Evolutionary conservation across 2,888 invertebrate species (phyloP).

Genomic region (Ormyrus nitidulus): DNA sequence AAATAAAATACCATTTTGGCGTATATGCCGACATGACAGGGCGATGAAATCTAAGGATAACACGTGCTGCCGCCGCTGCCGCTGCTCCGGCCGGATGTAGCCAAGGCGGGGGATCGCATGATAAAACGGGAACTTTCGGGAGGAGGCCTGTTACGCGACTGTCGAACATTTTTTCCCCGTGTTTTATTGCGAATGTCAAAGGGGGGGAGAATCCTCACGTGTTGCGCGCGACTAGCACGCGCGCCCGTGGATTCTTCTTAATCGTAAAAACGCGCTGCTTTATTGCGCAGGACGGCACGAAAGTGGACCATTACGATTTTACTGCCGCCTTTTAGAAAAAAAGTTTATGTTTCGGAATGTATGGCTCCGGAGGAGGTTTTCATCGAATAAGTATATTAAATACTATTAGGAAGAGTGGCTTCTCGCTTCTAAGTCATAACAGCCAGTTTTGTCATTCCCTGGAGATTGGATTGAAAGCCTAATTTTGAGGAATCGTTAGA

Average conservation of each 20-base stretch:
- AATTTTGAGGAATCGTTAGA: not conserved
- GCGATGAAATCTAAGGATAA: not conserved
- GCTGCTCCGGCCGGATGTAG: not conserved
- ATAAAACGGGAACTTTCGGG: slow-evolving; percentile 38
- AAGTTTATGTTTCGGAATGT: slow-evolving; percentile 11
- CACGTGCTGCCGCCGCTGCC: not conserved
- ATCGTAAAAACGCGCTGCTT: slow-evolving; percentile 45
- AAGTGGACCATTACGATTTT: slow-evolving; percentile 43
- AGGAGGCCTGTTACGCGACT: slow-evolving; percentile 19
- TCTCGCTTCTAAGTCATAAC: not conserved
- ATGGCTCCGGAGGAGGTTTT: not conserved
- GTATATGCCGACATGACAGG: too few relatives aligned
- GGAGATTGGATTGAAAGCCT: not conserved
- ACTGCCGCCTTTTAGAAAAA: slow-evolving; percentile 25
- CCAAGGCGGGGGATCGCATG: not conserved
- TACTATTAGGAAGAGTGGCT: slow-evolving; percentile 1
- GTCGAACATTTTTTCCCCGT: slow-evolving; percentile 18
- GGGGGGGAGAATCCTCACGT: slow-evolving; percentile 32
- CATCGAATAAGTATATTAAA: not conserved
- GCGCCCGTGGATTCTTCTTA: slow-evolving; percentile 39
- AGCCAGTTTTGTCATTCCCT: not conserved
- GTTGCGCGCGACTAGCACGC: slow-evolving; percentile 39
- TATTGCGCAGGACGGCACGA: slow-evolving; percentile 28
- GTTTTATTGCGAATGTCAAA: slow-evolving; percentile 34
- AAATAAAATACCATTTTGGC: too few relatives aligned